Percentiles rank a stretch among this genome's conserved stretches.
These are phyloP conservation scores for Oophaga pumilio DNA, from an alignment of 2,113 vertebrate species.

Conservation along the genomic window DNA sequence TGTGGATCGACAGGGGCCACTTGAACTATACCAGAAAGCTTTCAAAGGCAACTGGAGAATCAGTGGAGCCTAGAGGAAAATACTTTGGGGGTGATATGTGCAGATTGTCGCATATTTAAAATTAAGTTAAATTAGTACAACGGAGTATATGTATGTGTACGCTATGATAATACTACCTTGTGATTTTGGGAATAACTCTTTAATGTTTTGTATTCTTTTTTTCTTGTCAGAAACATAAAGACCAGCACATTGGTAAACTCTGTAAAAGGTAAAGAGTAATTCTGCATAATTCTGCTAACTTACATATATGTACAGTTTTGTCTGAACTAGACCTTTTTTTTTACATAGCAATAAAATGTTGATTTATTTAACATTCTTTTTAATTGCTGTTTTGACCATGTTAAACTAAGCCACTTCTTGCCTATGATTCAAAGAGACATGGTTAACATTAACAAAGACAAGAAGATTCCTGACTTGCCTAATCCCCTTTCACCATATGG, in stretches of 20 bases:
- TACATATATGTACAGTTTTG: not conserved
- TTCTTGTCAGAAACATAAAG: conserved; percentile 15
- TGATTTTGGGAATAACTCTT: not conserved
- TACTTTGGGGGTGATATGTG: too few species aligned
- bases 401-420: not conserved
- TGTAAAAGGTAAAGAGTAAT: conserved; percentile 35
- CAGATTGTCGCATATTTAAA: too few species aligned
- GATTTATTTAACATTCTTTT: not conserved
- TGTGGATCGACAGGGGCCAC: too few species aligned
- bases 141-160: too few species aligned
- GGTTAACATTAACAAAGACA: conserved; percentile 15
- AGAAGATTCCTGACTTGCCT: conserved; percentile 11
- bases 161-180: too few species aligned
- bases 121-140: too few species aligned
- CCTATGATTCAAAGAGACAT: not conserved
- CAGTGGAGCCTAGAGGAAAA: too few species aligned
- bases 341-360: not conserved
- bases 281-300: not conserved
- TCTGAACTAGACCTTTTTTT: not conserved
- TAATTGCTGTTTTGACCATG: not conserved
- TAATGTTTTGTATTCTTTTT: not conserved
- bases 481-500: conserved; percentile 48
- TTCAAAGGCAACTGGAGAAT: too few species aligned
- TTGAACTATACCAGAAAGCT: too few species aligned
- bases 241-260: not conserved